These are phyloP conservation scores for Dendrolimus pini DNA, from an alignment of 2,888 invertebrate genomes.

Conservation along the genomic window DNA sequence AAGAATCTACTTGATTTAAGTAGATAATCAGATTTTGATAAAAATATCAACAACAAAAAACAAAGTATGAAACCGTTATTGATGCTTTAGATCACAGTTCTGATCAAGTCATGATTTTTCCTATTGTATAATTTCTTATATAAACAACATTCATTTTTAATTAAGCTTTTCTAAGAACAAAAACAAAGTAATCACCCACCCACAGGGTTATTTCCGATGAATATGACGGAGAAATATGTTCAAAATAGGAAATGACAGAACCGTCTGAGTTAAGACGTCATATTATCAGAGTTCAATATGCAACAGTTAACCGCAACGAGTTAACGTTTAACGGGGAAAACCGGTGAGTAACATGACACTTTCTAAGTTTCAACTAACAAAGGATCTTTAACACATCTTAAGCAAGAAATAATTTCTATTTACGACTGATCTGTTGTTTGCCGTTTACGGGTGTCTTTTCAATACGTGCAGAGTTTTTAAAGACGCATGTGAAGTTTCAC, in stretches of 20 bases:
- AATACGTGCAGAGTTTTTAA: background rate
- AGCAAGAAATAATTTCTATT: background rate
- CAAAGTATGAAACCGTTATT: too few species aligned
- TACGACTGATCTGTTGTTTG: background rate
- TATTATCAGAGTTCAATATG: background rate
- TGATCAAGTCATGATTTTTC: too few species aligned
- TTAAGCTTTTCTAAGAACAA: background rate
- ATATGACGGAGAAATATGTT: conserved; percentile 2
- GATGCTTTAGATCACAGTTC: too few species aligned
- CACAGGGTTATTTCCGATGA: background rate
- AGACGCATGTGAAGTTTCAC: background rate
- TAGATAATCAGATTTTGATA: too few species aligned
- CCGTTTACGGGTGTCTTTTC: background rate
- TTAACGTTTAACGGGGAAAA: conserved; percentile 3
- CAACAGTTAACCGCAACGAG: conserved; percentile 7
- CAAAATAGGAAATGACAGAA: conserved; percentile 7
- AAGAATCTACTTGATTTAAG: too few species aligned
- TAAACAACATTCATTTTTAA: background rate
- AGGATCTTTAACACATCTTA: background rate
- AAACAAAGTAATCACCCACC: background rate
- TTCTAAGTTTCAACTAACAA: background rate
- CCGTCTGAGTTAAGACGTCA: background rate
- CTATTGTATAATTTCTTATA: too few species aligned
- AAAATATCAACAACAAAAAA: too few species aligned
- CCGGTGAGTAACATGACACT: conserved; percentile 2